Percentiles rank a stretch among this genome's conserved stretches.
Evolutionary conservation across 2,113 vertebrate species (phyloP).

Genomic region (Scophthalmus maximus): DNA sequence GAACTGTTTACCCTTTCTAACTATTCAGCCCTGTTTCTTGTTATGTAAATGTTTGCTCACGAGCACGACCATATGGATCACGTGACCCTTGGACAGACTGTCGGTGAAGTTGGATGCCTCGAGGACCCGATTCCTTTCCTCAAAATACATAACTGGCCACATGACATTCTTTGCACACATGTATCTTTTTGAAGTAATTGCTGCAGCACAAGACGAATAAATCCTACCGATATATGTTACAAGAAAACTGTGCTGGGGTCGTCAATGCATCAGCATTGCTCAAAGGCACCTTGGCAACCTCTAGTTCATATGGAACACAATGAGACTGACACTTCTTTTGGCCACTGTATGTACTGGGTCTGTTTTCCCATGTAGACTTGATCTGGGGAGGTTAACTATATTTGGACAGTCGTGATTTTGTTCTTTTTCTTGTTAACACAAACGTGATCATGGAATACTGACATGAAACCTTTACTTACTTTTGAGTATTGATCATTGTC

Average conservation of each 20-base stretch:
- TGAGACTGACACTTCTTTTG: constrained; percentile 36
- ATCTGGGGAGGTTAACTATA: constrained; percentile 43
- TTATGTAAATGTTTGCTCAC: constrained; percentile 66
- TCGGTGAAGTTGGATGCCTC: constrained; percentile 37
- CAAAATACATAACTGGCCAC: constrained; percentile 10
- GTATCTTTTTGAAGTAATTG: constrained; percentile 6
- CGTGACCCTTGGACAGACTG: constrained; percentile 52
- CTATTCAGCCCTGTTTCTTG: constrained; percentile 51
- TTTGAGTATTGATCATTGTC: constrained; percentile 6
- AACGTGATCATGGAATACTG: neutral
- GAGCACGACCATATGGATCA: constrained; percentile 53
- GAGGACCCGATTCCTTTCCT: constrained; percentile 5
- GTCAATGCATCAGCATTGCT: constrained; percentile 17
- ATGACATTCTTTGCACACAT: constrained; percentile 24
- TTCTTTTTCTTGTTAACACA: constrained; percentile 24
- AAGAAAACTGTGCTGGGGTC: constrained; percentile 3
- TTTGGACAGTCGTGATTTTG: constrained; percentile 38
- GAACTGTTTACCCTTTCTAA: constrained; percentile 56
- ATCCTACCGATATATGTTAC: constrained; percentile 1
- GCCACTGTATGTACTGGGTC: neutral
- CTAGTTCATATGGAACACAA: constrained; percentile 13
- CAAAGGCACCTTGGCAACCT: constrained; percentile 35
- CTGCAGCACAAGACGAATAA: neutral
- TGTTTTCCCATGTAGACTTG: constrained; percentile 47
- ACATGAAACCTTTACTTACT: constrained; percentile 2